phyloP scores from a whole-genome alignment of 2,888 invertebrate species.

The Polia nebulosa region DNA sequence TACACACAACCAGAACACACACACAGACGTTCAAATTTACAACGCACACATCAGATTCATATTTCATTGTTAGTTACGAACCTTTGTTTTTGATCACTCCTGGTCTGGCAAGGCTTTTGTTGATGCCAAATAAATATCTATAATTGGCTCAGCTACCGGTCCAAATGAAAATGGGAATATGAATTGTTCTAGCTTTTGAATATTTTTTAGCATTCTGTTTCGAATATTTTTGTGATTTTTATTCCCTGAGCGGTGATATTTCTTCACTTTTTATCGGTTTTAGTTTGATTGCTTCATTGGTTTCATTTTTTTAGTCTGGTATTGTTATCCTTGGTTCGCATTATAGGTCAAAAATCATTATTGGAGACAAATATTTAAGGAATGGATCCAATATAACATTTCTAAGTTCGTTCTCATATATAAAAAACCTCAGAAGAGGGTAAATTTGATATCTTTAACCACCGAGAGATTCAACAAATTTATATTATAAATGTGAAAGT shows the following conservation, averaged over 20 bases:
- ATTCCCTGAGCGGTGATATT: slow-evolving; percentile 26
- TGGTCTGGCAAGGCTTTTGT: slow-evolving; percentile 44
- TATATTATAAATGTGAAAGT: no score
- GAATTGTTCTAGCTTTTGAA: slow-evolving; percentile 36
- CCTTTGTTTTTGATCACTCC: slow-evolving; percentile 58
- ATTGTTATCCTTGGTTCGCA: slow-evolving; percentile 1
- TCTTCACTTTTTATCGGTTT: slow-evolving; percentile 29
- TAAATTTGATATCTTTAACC: no score
- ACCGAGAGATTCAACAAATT: no score
- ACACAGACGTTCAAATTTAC: slow-evolving; percentile 44
- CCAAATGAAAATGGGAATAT: slow-evolving; percentile 44
- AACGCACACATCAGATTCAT: slow-evolving; percentile 45
- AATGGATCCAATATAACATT: not conserved
- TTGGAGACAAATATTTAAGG: no score
- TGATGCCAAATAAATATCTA: slow-evolving; percentile 61
- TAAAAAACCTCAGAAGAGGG: no score
- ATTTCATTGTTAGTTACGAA: slow-evolving; percentile 62
- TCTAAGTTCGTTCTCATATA: no score
- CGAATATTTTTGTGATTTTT: slow-evolving; percentile 27
- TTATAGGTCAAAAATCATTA: no score
- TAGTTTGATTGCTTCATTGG: slow-evolving; percentile 29
- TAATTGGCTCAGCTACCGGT: slow-evolving; percentile 44
- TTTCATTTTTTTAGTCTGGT: not conserved
- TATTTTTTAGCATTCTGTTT: slow-evolving; percentile 34
- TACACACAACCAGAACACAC: slow-evolving; percentile 3